Conservation (phyloP, 2,888 invertebrate genomes). For the Amphipoea oculea region DNA sequence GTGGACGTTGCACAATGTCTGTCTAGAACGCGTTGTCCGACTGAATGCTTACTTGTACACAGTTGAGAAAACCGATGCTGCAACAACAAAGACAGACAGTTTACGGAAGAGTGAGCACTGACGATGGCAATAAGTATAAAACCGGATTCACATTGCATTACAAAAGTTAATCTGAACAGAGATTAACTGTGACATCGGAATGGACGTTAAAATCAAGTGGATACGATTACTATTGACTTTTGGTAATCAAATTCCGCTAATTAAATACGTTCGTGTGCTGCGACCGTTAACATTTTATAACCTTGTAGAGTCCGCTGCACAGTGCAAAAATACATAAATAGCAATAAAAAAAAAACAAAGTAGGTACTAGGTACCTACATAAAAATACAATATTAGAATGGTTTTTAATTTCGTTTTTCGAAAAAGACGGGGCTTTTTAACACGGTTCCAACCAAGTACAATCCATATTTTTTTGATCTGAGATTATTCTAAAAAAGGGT, state of each 20-base stretch:
- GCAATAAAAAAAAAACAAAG: conserved; percentile 30
- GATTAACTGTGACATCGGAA: conserved; percentile 53
- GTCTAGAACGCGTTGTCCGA: conserved; percentile 64
- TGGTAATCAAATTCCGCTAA: conserved; percentile 76
- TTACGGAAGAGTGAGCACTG: conserved; percentile 77
- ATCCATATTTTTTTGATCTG: not conserved
- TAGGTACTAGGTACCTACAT: not conserved
- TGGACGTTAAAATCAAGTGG: conserved; percentile 57
- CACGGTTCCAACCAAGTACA: not conserved
- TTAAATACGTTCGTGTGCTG: conserved; percentile 76
- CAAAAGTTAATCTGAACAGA: conserved; percentile 52
- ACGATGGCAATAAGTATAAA: conserved; percentile 64
- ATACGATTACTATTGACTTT: conserved; percentile 63
- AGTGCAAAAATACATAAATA: conserved; percentile 48
- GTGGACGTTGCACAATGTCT: conserved; percentile 71
- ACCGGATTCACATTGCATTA: conserved; percentile 63
- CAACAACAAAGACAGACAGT: conserved; percentile 76
- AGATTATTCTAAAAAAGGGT: not conserved
- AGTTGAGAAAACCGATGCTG: conserved; percentile 75
- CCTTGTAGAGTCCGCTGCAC: conserved; percentile 61
- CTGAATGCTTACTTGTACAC: conserved; percentile 67
- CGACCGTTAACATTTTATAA: conserved; percentile 72
- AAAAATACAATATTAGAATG: conserved; percentile 14
- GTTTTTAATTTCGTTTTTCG: conserved; percentile 12
- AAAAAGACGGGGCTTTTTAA: not conserved